Base-by-base conservation (phyloP, 1,140 invertebrate species). In the Drosophila tsacasi region DNA sequence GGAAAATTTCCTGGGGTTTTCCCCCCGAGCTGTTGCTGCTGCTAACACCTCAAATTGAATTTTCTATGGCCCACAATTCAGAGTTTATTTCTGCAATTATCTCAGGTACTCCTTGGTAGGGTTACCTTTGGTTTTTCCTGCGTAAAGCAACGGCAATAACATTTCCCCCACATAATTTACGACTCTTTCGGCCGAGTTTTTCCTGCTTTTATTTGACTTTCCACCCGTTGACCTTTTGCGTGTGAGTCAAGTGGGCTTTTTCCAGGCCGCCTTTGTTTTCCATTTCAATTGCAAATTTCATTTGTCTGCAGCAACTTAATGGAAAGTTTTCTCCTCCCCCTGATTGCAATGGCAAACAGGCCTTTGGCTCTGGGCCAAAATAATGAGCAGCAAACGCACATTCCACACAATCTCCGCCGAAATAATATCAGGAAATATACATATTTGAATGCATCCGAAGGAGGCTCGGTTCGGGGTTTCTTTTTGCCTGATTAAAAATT, bases 401-500 rank as follows among this genome's bases (percentile, higher is more conserved):
- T 57, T 57, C 25, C 27, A 8, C n/a, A 44, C 40, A n/a, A 69
- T 52, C 61, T 76, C 60, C 65, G 44, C 23, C 78, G 44, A 61
- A 79, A 69, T 52, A 71, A 55, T 67, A 89, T 79, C 71, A 69
- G 67, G 50, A 89, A 89, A 83, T 57, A 9, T 37, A 37, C 7
- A 39, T 73, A 74, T 65, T 83, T 76, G 46, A 50, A 69, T 77
- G 57, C 59, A 69, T 71, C 55, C 74, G 50, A 19, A 4, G 39
- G 30, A 15, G 54, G 19, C 6, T 17, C 9, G 54, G 21, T 21
- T 3, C 13, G 44, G n/a, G 44, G 10, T 52, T 32, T 52, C 15
- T 13, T 32, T 40, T 67, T 23, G 49, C 40, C 64, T 84, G 64
- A 87, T 87, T 87, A 89, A 71, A 79, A 81, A 87, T 83, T 47